These are phyloP conservation scores for Cotesia glomerata DNA, from an alignment of 1,140 invertebrate genomes.

Conservation along the genomic window DNA sequence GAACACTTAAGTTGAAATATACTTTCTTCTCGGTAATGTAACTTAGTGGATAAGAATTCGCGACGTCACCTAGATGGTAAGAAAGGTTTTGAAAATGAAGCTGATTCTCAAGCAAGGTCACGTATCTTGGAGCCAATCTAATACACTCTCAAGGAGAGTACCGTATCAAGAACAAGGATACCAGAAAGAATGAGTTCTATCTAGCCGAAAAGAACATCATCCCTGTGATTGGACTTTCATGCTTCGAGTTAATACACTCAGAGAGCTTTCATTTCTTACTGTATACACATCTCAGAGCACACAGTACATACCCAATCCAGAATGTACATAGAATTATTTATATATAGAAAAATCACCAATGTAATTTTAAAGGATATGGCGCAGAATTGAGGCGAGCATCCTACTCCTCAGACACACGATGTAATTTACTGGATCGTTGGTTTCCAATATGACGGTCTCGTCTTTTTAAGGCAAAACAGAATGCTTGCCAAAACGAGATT, in stretches of 20 bases:
- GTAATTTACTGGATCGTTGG: constrained; percentile 56
- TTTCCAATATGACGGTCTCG: constrained; percentile 48
- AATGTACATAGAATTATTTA: not conserved
- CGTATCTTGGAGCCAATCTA: constrained; percentile 60
- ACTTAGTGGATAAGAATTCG: constrained; percentile 18
- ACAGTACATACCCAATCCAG: not conserved
- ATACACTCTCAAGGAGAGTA: constrained; percentile 47
- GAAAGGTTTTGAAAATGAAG: constrained; percentile 46
- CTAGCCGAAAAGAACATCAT: constrained; percentile 34
- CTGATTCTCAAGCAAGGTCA: constrained; percentile 59
- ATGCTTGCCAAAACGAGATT: constrained; percentile 24
- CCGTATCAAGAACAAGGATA: constrained; percentile 33
- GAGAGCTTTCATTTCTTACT: not conserved
- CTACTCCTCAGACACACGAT: constrained; percentile 30
- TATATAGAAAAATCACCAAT: not conserved
- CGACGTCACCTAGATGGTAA: not conserved
- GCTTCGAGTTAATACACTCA: constrained; percentile 17
- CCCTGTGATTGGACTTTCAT: constrained; percentile 41
- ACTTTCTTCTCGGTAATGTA: not conserved
- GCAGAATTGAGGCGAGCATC: constrained; percentile 3
- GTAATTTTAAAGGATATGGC: not conserved
- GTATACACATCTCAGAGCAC: not conserved
- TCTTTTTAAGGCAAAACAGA: constrained; percentile 35
- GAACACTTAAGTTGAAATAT: not conserved
- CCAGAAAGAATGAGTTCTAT: constrained; percentile 12